Evolutionary conservation across 2,888 invertebrate genomes (phyloP), one percentile per base, ranked within the genome.

Genomic region (Rhodophaea formosa): DNA sequence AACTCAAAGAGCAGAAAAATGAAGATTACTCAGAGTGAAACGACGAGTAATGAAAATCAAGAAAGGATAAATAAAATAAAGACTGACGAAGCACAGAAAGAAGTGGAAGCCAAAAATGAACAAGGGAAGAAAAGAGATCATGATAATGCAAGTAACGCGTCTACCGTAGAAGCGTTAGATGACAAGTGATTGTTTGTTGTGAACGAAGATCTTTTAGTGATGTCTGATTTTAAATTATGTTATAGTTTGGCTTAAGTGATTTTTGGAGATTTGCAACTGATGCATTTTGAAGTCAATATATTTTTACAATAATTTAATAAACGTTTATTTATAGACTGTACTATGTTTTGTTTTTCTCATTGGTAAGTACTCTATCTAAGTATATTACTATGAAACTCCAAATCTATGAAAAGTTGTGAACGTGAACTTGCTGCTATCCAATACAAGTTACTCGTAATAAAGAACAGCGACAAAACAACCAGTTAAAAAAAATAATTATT

Each of bases 101-200:
- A 63, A n/a, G 71, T 71, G 62, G 65, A 63, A 32, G 75, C 71
- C 54, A 69, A 65, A 52, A 72, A 71, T 16, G 72, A 71, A n/a
- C 74, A 78, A 62, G 70, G 61, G 8, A 84, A 74, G 60, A 79
- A 79, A 49, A 82, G 79, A 39, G 85, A 82, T 15, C 79, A 76
- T 59, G 88, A 88, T 64, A 88, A 87, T 62, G 82, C 90, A 5
- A 90, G 90, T 65, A 88, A 88, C 78, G 89, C 89, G 0, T 90
- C 90, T 1, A 90, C 90, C 23, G 88, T 90, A 58, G 90, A 91
- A 84, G 86, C 80, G 68, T 76, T 91, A 58, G 90, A 90, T 67
- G 87, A 88, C 65, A 89, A 89, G 79, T 89, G 77, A 86, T 59
- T 42, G 56, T 39, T 42, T 56, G 29, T 43, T 39, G 16, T 43